phyloP scores from a whole-genome alignment of 1,140 invertebrate species.

The Melitaea cinxia region DNA sequence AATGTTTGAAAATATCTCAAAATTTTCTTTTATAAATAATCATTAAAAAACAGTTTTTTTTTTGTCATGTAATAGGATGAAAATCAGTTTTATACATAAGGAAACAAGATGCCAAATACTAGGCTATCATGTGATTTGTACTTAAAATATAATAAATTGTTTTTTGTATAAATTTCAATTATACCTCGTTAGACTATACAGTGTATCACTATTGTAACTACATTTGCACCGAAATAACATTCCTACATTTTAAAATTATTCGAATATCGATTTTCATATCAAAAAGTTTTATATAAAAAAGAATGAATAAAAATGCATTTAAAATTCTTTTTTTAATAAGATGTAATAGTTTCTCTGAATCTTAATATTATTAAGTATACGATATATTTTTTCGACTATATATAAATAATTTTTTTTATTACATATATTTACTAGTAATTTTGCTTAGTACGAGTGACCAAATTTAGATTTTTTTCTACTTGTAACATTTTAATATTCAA shows the following conservation, averaged over 20 bases:
- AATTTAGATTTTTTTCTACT: background rate
- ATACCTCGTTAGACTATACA: background rate
- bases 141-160: conserved; percentile 18
- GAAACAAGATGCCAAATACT: conserved; percentile 20
- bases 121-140: conserved; percentile 18
- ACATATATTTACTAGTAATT: conserved; percentile 18
- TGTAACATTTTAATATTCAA: background rate
- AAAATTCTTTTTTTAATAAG: background rate
- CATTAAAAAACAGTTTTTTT: background rate
- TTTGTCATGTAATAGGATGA: background rate
- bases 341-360: background rate
- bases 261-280: background rate
- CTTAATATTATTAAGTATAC: conserved; percentile 17
- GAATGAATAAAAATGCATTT: background rate
- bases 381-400: conserved; percentile 17
- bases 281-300: background rate
- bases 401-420: conserved; percentile 7
- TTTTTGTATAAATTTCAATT: background rate
- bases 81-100: conserved; percentile 8
- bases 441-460: conserved; percentile 1
- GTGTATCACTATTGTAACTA: conserved; percentile 9
- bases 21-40: background rate
- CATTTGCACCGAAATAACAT: conserved; percentile 7
- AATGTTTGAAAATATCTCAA: background rate
- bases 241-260: background rate